Percentiles rank a stretch among this genome's conserved stretches.
These are phyloP conservation scores for Australoheros scitulus DNA, from an alignment of 2,113 vertebrate species.

Conservation along the genomic window DNA sequence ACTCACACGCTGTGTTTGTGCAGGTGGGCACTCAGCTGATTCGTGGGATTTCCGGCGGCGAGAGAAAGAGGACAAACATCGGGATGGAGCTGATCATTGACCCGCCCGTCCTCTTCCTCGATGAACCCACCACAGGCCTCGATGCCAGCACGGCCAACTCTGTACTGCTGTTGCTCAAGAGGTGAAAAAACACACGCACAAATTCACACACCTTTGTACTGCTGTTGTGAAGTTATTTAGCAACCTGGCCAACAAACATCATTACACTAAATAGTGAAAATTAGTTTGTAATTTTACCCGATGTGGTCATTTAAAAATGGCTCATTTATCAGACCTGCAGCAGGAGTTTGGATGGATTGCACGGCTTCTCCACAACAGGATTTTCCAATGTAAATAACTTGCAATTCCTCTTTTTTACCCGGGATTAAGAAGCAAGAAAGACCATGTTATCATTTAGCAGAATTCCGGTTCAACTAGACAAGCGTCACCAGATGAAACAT, in stretches of 20 bases:
- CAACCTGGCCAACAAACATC: background rate
- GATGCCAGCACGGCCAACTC: conserved; percentile 93
- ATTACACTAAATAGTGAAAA: background rate
- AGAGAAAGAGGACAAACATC: conserved; percentile 93
- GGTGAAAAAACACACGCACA: conserved; percentile 66
- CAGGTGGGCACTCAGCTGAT: conserved; percentile 92
- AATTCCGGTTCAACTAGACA: background rate
- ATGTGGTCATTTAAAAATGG: background rate
- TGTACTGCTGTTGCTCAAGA: conserved; percentile 90
- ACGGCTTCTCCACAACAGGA: background rate
- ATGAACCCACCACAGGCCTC: conserved; percentile 93
- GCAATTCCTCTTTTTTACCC: too few relatives aligned
- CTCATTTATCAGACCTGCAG: background rate
- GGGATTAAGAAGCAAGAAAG: background rate
- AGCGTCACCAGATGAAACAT: background rate
- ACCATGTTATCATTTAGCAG: background rate
- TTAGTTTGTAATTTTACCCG: background rate
- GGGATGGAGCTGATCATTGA: conserved; percentile 95
- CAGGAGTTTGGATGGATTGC: background rate
- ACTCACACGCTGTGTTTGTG: background rate
- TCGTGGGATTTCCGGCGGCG: conserved; percentile 91
- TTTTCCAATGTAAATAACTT: background rate
- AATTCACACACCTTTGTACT: background rate
- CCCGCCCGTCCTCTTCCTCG: conserved; percentile 91
- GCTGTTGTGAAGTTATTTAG: background rate